A percentile compares a stretch with the other conserved stretches of the same genome.
Evolutionary conservation across 2,113 vertebrate species (phyloP).

Genomic region (Recurvirostra avosetta): DNA sequence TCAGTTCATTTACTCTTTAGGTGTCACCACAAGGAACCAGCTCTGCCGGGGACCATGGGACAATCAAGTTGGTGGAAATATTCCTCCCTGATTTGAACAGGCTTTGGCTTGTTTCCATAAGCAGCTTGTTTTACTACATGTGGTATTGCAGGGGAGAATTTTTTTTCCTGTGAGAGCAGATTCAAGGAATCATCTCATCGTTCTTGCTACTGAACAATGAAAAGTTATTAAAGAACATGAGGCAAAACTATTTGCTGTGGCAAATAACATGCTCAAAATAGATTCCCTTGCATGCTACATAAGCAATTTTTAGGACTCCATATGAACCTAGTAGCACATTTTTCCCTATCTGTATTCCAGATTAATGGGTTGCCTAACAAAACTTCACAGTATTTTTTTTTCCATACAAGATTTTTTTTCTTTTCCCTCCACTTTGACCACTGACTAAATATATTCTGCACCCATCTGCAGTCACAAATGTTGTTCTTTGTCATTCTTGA

Average conservation of each 20-base stretch:
- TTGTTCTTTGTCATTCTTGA: slow-evolving; percentile 58
- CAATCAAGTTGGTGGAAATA: not conserved
- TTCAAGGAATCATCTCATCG: not conserved
- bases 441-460: slow-evolving; percentile 48
- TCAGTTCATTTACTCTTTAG: not conserved
- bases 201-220: not conserved
- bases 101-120: not conserved
- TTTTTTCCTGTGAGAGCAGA: not conserved
- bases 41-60: not conserved
- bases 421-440: slow-evolving; percentile 46
- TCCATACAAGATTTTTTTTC: slow-evolving; percentile 19
- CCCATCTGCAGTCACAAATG: slow-evolving; percentile 36
- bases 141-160: not conserved
- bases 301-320: slow-evolving; percentile 4
- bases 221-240: not conserved
- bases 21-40: not conserved
- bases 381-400: slow-evolving; percentile 59
- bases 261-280: slow-evolving; percentile 28
- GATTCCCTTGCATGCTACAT: not conserved
- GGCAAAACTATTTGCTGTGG: not conserved
- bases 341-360: slow-evolving; percentile 41
- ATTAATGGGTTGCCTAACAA: slow-evolving; percentile 51
- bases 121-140: not conserved
- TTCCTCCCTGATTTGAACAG: not conserved
- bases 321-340: slow-evolving; percentile 30